These are phyloP conservation scores for Gadus chalcogrammus DNA, from an alignment of 2,113 vertebrate genomes.

Conservation along the genomic window DNA sequence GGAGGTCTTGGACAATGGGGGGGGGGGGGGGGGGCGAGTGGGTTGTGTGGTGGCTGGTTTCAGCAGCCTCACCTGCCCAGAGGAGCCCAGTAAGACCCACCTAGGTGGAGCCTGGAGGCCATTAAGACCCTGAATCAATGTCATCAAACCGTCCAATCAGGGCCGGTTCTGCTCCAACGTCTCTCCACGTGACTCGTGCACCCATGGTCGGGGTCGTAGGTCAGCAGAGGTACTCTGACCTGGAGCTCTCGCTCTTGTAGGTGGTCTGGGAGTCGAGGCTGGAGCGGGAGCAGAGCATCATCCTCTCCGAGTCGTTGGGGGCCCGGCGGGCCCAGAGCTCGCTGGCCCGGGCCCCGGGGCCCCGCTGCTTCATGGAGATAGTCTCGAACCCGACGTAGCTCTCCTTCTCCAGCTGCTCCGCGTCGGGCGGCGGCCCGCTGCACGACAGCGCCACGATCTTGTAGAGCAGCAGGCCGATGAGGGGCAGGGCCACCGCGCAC, in stretches of 20 bases:
- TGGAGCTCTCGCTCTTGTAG: conserved; percentile 82
- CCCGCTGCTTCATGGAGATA: conserved; percentile 80
- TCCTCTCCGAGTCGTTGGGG: conserved; percentile 83
- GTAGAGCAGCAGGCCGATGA: conserved; percentile 86
- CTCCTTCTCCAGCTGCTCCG: conserved; percentile 86
- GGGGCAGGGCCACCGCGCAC: conserved; percentile 76
- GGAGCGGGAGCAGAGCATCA: conserved; percentile 86
- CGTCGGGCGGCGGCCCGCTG: conserved; percentile 63
- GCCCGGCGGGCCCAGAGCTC: conserved; percentile 84
- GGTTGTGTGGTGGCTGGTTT: too few species aligned
- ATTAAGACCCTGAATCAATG: too few species aligned
- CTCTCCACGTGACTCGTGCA: too few species aligned
- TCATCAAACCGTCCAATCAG: too few species aligned
- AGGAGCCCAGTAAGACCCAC: too few species aligned
- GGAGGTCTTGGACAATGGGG: too few species aligned
- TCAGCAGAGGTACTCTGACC: conserved; percentile 84
- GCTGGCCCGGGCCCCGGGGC: conserved; percentile 61
- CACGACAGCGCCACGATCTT: conserved; percentile 84
- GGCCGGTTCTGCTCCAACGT: too few species aligned
- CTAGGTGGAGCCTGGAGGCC: too few species aligned
- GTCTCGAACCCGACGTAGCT: conserved; percentile 96
- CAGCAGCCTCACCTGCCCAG: too few species aligned
- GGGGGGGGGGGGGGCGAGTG: too few species aligned
- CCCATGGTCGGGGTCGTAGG: too few species aligned
- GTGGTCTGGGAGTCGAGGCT: conserved; percentile 89